A percentile compares a stretch with the other conserved stretches of the same genome.
Evolutionary conservation across 2,888 invertebrate species (phyloP).

Genomic region (Cerastis rubricosa): DNA sequence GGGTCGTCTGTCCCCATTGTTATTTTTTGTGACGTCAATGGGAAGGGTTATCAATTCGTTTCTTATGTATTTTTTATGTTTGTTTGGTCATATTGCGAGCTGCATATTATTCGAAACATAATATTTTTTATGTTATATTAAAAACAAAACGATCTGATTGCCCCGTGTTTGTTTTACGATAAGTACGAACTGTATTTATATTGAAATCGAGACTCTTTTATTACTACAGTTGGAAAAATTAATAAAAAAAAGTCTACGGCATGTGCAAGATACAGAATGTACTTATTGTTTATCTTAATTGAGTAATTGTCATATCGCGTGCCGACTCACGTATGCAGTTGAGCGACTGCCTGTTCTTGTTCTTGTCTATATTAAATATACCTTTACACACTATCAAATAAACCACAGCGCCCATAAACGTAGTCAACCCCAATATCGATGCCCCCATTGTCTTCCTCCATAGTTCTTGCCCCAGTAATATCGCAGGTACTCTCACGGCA

Average conservation of each 20-base stretch:
- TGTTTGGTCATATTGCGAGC: conserved; percentile 50
- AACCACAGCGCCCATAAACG: background rate
- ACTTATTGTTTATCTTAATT: background rate
- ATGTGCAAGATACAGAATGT: background rate
- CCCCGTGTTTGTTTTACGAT: conserved; percentile 23
- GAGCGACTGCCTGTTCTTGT: background rate
- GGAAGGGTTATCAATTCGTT: conserved; percentile 65
- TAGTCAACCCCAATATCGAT: conserved; percentile 18
- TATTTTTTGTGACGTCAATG: conserved; percentile 59
- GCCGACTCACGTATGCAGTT: too few relatives aligned
- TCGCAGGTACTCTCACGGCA: conserved; percentile 45
- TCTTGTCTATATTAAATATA: background rate
- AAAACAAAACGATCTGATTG: conserved; percentile 3
- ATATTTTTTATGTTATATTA: conserved; percentile 37
- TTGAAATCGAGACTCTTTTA: background rate
- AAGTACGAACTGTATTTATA: background rate
- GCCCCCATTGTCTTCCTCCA: conserved; percentile 35
- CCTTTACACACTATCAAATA: background rate
- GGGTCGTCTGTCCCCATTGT: conserved; percentile 60
- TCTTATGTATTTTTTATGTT: conserved; percentile 64
- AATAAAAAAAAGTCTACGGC: background rate
- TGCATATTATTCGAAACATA: conserved; percentile 51
- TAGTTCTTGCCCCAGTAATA: conserved; percentile 27
- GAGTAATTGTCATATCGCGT: background rate
- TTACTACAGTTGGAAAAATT: background rate